Percentiles rank a stretch among this genome's conserved stretches.
Evolutionary conservation across 2,797 vertebrate species (phyloP).

Genomic region (Manis crassicaudata): DNA sequence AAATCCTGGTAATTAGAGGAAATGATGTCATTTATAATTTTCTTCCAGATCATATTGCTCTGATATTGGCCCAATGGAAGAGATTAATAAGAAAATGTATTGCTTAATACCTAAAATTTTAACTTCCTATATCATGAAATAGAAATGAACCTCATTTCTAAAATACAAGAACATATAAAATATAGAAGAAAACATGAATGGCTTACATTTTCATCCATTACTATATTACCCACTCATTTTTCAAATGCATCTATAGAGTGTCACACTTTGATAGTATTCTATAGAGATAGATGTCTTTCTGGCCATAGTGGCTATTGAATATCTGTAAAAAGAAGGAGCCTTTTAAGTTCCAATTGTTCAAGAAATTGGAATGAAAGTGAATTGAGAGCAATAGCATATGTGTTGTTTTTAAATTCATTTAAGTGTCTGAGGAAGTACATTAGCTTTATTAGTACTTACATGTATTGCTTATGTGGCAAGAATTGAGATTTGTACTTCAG

Average conservation of each 20-base stretch:
- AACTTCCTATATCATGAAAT: background rate
- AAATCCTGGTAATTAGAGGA: background rate
- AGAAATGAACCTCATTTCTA: background rate
- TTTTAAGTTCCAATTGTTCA: background rate
- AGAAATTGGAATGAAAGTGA: background rate
- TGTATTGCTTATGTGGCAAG: background rate
- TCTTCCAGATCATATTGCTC: background rate
- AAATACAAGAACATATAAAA: background rate
- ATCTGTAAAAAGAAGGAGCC: background rate
- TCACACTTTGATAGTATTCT: background rate
- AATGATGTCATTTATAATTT: background rate
- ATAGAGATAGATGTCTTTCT: background rate
- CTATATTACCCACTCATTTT: background rate
- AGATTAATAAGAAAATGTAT: background rate
- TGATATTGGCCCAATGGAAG: background rate
- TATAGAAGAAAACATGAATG: background rate
- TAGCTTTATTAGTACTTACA: background rate
- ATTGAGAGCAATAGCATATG: background rate
- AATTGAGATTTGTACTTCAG: background rate
- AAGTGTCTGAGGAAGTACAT: background rate
- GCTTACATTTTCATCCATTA: background rate
- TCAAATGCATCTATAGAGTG: background rate
- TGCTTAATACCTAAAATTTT: background rate
- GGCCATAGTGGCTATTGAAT: background rate
- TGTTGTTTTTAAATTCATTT: background rate